Base-by-base conservation (phyloP, 1,140 invertebrate genomes). In the Odontomachus brunneus region DNA sequence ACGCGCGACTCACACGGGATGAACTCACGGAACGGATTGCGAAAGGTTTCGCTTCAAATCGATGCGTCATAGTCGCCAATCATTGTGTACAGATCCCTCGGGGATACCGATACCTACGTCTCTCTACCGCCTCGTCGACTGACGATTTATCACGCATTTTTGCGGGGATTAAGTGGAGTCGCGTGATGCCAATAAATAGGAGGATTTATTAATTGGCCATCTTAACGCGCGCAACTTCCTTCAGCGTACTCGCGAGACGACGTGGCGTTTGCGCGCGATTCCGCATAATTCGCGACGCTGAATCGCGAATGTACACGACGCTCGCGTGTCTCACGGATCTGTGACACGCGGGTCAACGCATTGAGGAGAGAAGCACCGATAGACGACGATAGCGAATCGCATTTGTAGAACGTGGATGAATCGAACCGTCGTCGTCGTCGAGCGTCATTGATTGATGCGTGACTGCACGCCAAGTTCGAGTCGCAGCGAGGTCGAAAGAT, bases 391-490 rank as follows among this genome's bases (percentile, higher is more conserved):
- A 62, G 48, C 60, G 81, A 63, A 24, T 76, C 72, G 71, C 48
- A 29, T 75, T 82, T 75, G 60, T 57, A 59, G 49, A 82, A 82
- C 82, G 75, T 76, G 82, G 63, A 83, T 83, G 53, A 44, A 76
- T 83, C 82, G 65, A 78, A 49, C 69, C 63, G 33, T 80, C 81
- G 75, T 80, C 81, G 75, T 72, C 22, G 51, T 82, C 48, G 22
- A 76, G 65, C 72, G 44, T 82, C 59, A 65, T 62, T 76, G 72
- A 82, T 76, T 26, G 80, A 82, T 82, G 80, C 80, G 71, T 65
- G 81, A 78, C 60, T 65, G 48, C 33, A 33, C 48, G 29, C 24
- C 48, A 17, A 82, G 75, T 78, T 63, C 15, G 69, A 51, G 29
- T 73, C 72, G 2, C 24, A 14, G 49, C n/a, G 48, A 65, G 72